Conservation (phyloP, 2,113 vertebrate genomes). For the Zapus hudsonius region DNA sequence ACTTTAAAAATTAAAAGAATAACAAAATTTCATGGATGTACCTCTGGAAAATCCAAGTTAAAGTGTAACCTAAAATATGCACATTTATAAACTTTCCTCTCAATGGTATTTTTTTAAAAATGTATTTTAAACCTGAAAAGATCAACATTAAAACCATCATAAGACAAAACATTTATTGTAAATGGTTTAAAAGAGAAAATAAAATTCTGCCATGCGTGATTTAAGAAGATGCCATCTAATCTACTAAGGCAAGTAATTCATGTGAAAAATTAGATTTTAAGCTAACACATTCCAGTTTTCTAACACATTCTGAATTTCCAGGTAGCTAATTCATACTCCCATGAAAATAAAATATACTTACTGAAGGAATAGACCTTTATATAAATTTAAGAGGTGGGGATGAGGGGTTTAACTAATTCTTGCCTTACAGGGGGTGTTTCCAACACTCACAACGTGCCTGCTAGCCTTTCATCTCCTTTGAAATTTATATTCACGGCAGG, state of each 20-base stretch:
- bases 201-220: slow-evolving; percentile 56
- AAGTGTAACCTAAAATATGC: not conserved
- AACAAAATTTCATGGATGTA: not conserved
- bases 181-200: slow-evolving; percentile 62
- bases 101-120: slow-evolving; percentile 25
- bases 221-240: slow-evolving; percentile 49
- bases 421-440: slow-evolving; percentile 73
- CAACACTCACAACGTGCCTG: slow-evolving; percentile 36
- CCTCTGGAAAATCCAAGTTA: slow-evolving; percentile 33
- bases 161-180: slow-evolving; percentile 69
- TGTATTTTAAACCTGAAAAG: slow-evolving; percentile 27
- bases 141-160: slow-evolving; percentile 29
- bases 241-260: slow-evolving; percentile 60
- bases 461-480: slow-evolving; percentile 73
- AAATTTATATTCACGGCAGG: slow-evolving; percentile 74
- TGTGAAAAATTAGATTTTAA: slow-evolving; percentile 77
- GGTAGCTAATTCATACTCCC: slow-evolving; percentile 46
- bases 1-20: not conserved
- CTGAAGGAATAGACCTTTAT: slow-evolving; percentile 47
- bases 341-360: slow-evolving; percentile 73
- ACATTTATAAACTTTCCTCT: not conserved
- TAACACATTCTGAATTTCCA: slow-evolving; percentile 46
- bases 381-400: slow-evolving; percentile 66
- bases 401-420: slow-evolving; percentile 74
- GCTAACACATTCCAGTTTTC: slow-evolving; percentile 65